Base-by-base conservation (phyloP, 2,113 vertebrate genomes). In the Meleagris gallopavo region DNA sequence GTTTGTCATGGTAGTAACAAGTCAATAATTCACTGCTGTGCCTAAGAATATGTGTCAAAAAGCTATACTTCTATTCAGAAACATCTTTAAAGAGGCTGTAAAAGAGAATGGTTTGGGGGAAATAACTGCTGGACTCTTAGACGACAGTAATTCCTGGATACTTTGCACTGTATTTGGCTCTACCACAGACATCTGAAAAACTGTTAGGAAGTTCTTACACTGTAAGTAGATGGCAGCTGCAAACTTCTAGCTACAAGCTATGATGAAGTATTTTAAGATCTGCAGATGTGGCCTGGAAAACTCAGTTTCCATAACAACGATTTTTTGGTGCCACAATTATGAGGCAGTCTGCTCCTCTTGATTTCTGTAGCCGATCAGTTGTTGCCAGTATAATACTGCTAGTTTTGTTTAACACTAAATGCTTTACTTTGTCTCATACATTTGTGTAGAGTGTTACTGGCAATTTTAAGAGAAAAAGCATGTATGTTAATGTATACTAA, bases 271-370 rank as follows among this genome's bases (percentile, higher is more conserved):
- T 93, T 95, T 88, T n/a, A 85, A 83, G 66, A 92, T 84, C 66
- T 84, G 40, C 45, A 87, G 62, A 79, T 89, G 81, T 73, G 62
- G 81, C 58, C 45, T 62, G 54, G 64, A 60, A 90, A 94, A 85
- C 30, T 81, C 46, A 19, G 73, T 95, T 95, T 90, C 86, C 81
- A 76, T 90, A 95, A 84, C 72, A 89, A 88, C 82, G 57, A 20
- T 45, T 88, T 88, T 88, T 27, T 83, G 21, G 25, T 92, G 46
- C 48, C 11, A 19, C 27, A 40, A 43, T 81, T 84, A 67, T 57
- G 9, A 86, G 45, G 6, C 46, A 88, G 34, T 52, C 46, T 92
- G 32, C 8, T 57, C 29, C 46, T 78, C 57, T 45, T 72, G 13
- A 57, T 75, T 88, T 88, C 64, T 48, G 21, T 66, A 83, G 11